These are phyloP conservation scores for Capitulum mitella DNA, from an alignment of 2,888 invertebrate species.

Conservation along the genomic window DNA sequence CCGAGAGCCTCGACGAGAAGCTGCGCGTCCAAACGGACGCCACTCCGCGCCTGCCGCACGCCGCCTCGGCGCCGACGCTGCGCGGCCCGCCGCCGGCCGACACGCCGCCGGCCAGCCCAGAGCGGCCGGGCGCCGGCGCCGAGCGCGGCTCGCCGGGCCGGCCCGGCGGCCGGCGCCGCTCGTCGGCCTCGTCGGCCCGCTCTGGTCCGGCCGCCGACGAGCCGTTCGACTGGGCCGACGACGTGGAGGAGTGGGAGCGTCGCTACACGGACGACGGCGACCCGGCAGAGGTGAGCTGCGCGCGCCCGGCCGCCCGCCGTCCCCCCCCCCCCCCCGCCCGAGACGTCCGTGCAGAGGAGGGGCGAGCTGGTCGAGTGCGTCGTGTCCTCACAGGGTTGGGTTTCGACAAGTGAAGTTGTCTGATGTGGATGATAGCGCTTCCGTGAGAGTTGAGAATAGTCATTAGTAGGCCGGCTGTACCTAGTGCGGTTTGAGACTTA, in stretches of 20 bases:
- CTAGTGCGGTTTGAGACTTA: too few relatives aligned
- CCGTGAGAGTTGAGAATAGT: too few relatives aligned
- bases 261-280: not conserved
- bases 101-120: not conserved
- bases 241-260: conserved; percentile 51
- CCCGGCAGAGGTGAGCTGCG: not conserved
- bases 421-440: too few relatives aligned
- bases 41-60: not conserved
- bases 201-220: not conserved
- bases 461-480: too few relatives aligned
- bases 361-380: not conserved
- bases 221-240: conserved; percentile 33
- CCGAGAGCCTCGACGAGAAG: too few relatives aligned
- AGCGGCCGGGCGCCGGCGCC: not conserved
- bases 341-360: too few relatives aligned
- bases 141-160: too few relatives aligned
- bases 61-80: not conserved
- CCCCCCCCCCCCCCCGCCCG: too few relatives aligned
- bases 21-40: too few relatives aligned
- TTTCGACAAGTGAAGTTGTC: not conserved
- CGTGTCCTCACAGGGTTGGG: too few relatives aligned
- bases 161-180: not conserved
- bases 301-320: too few relatives aligned
- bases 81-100: not conserved
- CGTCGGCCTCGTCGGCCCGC: not conserved